Evolutionary conservation across 2,113 vertebrate species (phyloP).

Genomic region (Petroica traversi): DNA sequence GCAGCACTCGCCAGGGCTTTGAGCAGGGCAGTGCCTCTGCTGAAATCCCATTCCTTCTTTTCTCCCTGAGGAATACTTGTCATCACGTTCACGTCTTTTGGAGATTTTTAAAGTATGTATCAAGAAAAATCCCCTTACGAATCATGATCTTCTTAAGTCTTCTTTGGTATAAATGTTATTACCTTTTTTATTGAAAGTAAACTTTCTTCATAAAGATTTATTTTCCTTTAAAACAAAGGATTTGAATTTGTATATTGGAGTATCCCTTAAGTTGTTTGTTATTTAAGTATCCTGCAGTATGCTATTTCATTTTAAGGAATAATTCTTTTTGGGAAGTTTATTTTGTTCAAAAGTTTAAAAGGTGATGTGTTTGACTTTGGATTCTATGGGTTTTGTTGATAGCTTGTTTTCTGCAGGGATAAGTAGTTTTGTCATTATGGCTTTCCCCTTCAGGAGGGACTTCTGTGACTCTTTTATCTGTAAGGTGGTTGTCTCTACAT

Average conservation of each 20-base stretch:
- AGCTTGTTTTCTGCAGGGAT: not conserved
- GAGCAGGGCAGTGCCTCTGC: not conserved
- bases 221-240: not conserved
- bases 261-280: not conserved
- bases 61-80: not conserved
- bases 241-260: not conserved
- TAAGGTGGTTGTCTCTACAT: not conserved
- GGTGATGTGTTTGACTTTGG: not conserved
- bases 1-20: accelerated
- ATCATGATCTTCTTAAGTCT: not conserved
- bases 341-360: not conserved
- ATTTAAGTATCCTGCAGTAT: not conserved
- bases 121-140: not conserved
- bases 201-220: not conserved
- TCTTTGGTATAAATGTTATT: not conserved
- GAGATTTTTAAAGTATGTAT: not conserved
- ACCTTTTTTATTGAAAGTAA: not conserved
- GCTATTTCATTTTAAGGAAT: not conserved
- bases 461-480: not conserved
- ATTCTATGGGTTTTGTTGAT: not conserved
- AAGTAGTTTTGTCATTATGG: not conserved
- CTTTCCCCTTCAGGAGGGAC: not conserved
- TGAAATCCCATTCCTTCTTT: accelerated
- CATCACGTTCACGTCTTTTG: accelerated
- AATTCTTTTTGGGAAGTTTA: not conserved